Conservation (phyloP, 2,113 vertebrate genomes). For the Potamarius usumacintae region DNA sequence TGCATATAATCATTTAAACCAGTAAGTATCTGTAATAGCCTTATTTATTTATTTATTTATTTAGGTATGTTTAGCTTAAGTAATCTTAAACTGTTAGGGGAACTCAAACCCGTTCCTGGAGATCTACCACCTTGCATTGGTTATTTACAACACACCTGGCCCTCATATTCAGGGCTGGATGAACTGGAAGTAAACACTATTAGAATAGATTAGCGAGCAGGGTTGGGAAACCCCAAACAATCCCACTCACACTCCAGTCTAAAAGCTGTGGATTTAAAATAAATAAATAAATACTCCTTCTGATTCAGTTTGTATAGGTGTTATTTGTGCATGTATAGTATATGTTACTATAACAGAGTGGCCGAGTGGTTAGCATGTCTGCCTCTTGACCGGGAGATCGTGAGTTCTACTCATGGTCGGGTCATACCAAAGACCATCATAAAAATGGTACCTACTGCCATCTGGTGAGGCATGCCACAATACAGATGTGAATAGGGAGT, state of each 20-base stretch:
- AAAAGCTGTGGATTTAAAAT: neutral
- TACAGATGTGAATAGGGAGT: too few relatives aligned
- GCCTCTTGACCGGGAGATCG: too few relatives aligned
- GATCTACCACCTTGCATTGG: neutral
- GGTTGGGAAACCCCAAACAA: neutral
- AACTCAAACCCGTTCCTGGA: neutral
- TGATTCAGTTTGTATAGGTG: neutral
- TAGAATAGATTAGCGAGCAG: neutral
- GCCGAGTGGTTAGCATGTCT: too few relatives aligned
- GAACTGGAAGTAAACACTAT: neutral
- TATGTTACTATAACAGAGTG: too few relatives aligned
- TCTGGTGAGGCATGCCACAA: too few relatives aligned
- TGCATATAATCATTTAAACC: neutral
- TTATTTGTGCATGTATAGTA: too few relatives aligned
- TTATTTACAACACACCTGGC: slow-evolving; percentile 28
- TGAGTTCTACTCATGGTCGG: too few relatives aligned
- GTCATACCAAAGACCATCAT: too few relatives aligned
- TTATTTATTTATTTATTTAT: too few relatives aligned
- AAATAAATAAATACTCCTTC: too few relatives aligned
- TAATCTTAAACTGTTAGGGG: neutral
- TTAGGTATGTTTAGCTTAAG: neutral
- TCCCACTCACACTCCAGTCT: neutral
- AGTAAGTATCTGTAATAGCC: neutral
- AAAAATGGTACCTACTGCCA: too few relatives aligned
- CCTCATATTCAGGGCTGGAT: neutral